Conservation (phyloP, 2,888 invertebrate genomes). For the Trissonchulus latispiculum region DNA sequence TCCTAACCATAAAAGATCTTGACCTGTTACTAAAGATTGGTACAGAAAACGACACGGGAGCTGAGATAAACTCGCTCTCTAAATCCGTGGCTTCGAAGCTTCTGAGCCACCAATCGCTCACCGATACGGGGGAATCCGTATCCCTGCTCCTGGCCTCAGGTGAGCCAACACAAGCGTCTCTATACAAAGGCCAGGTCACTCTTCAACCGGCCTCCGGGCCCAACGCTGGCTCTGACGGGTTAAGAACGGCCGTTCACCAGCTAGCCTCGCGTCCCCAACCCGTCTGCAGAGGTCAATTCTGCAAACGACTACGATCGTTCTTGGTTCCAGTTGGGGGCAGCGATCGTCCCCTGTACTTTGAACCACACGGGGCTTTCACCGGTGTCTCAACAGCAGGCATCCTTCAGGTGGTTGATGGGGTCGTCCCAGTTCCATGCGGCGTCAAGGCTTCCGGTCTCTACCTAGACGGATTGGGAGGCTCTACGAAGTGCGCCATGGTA, state of each 20-base stretch:
- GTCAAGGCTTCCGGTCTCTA: background rate
- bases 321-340: background rate
- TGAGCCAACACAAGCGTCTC: background rate
- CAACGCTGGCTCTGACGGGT: background rate
- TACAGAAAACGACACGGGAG: background rate
- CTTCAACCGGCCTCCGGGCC: background rate
- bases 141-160: background rate
- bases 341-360: background rate
- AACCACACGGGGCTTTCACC: background rate
- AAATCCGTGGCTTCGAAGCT: background rate
- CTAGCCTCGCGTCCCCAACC: background rate
- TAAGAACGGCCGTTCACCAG: background rate
- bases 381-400: background rate
- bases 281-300: background rate
- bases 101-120: background rate
- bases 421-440: background rate
- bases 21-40: background rate
- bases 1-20: background rate
- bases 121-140: background rate
- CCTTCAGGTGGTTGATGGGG: background rate
- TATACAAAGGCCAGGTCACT: background rate
- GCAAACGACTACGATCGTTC: background rate
- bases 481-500: background rate
- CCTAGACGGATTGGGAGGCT: background rate
- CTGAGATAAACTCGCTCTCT: background rate